Evolutionary conservation across 2,888 invertebrate genomes (phyloP).

Genomic region (Balanococcus diminutus): DNA sequence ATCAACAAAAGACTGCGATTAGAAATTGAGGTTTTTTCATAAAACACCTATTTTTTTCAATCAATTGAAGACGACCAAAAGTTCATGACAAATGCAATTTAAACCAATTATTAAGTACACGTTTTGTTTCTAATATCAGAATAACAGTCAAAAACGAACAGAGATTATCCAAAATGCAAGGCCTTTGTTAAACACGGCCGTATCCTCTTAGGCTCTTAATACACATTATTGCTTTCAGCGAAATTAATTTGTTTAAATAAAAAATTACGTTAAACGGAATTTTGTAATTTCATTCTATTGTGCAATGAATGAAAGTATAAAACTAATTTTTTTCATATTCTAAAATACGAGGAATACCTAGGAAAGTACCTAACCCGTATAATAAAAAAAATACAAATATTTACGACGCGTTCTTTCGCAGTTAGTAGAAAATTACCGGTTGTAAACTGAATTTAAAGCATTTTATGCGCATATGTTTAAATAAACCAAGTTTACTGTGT

Average conservation of each 20-base stretch:
- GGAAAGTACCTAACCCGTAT: neutral
- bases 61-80: neutral
- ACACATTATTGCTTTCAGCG: too few relatives aligned
- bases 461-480: neutral
- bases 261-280: neutral
- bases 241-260: neutral
- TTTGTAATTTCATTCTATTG: neutral
- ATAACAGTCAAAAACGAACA: neutral
- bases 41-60: neutral
- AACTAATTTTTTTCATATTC: too few relatives aligned
- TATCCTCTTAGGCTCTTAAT: too few relatives aligned
- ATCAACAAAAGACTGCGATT: neutral
- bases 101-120: neutral
- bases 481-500: conserved; percentile 4
- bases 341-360: neutral
- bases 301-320: too few relatives aligned
- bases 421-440: neutral
- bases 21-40: neutral
- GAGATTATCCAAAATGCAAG: neutral
- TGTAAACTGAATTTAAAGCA: neutral
- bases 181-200: neutral
- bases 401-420: neutral
- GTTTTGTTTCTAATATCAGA: neutral
- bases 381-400: neutral
- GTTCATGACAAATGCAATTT: neutral